Evolutionary conservation across 2,113 vertebrate genomes (phyloP).

Genomic region (Tupaia tana): DNA sequence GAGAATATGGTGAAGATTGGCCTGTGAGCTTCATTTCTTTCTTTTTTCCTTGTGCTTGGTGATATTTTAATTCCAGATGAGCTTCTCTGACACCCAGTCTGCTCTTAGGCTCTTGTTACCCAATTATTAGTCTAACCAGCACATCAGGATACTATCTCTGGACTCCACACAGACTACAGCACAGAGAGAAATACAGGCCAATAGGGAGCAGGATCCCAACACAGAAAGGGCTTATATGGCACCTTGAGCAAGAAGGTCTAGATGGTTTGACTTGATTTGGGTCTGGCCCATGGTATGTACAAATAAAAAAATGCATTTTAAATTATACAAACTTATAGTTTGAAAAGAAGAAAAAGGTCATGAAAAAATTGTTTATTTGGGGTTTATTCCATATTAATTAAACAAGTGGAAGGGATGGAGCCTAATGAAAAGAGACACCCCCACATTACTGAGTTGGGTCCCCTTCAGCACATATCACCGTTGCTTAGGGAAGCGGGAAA

Average conservation of each 20-base stretch:
- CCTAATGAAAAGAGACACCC: accelerated
- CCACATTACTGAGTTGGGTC: not conserved
- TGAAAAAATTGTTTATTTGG: not conserved
- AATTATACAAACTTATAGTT: not conserved
- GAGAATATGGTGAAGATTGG: not conserved
- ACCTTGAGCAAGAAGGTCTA: no score
- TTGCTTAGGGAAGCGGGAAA: not conserved
- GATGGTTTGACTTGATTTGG: not conserved
- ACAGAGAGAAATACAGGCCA: no score
- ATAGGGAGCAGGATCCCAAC: not conserved
- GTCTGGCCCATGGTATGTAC: not conserved
- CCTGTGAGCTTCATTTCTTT: not conserved
- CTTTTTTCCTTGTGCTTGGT: not conserved
- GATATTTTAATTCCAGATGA: not conserved
- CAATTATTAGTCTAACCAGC: not conserved
- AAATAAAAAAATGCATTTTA: not conserved
- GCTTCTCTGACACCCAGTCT: not conserved
- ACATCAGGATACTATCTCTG: not conserved
- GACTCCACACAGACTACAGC: not conserved
- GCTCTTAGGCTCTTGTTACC: not conserved
- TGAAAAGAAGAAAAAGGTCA: not conserved
- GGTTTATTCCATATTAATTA: not conserved
- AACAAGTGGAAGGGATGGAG: not conserved
- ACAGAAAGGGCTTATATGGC: not conserved
- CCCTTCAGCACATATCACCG: not conserved